A percentile compares a stretch with the other conserved stretches of the same genome.
phyloP scores from a whole-genome alignment of 1,140 invertebrate species.

The Planococcus citri region DNA sequence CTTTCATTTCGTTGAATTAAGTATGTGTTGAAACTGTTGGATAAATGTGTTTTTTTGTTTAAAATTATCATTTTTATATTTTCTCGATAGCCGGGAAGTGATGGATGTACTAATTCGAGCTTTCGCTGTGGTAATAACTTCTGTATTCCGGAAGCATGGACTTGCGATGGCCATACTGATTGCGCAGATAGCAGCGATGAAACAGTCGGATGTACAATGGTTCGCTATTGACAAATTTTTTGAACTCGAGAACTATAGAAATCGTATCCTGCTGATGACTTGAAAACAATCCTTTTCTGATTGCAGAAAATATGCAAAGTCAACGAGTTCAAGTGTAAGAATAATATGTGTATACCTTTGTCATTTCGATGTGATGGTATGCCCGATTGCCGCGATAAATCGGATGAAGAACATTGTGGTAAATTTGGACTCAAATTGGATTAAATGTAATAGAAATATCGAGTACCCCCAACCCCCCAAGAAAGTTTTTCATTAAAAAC shows the following conservation, averaged over 20 bases:
- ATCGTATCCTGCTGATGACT: too few species aligned
- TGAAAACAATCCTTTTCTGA: too few species aligned
- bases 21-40: too few species aligned
- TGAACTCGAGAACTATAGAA: too few species aligned
- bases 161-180: constrained; percentile 69
- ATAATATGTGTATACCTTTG: constrained; percentile 38
- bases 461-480: too few species aligned
- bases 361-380: constrained; percentile 39
- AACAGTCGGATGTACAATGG: constrained; percentile 36
- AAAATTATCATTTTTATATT: too few species aligned
- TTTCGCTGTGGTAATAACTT: constrained; percentile 61
- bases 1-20: too few species aligned
- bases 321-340: constrained; percentile 34
- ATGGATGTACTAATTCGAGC: neutral
- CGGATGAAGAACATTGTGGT: constrained; percentile 40
- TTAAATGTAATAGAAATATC: neutral
- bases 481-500: too few species aligned
- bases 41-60: too few species aligned
- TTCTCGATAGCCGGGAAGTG: too few species aligned
- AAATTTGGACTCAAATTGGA: neutral
- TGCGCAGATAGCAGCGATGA: constrained; percentile 71
- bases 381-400: constrained; percentile 36
- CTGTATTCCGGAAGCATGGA: constrained; percentile 59
- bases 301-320: neutral
- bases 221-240: constrained; percentile 42